These are phyloP conservation scores for Microtus montanus DNA, from an alignment of 2,113 vertebrate genomes.

Conservation along the genomic window DNA sequence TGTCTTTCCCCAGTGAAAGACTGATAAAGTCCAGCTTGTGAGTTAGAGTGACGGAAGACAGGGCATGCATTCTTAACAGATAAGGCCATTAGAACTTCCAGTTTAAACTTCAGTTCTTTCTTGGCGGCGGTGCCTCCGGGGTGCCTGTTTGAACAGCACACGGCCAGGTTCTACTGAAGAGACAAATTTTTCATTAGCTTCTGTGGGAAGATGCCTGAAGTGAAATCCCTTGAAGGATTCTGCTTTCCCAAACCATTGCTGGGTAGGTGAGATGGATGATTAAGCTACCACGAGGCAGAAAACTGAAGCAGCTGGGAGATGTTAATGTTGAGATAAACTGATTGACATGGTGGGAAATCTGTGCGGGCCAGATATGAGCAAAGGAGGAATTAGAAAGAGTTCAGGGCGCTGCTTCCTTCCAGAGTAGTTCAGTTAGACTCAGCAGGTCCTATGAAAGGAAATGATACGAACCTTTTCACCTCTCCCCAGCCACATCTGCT, in stretches of 20 bases:
- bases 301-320: constrained; percentile 25
- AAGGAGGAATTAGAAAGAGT: neutral
- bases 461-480: neutral
- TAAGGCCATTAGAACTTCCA: constrained; percentile 69
- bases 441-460: neutral
- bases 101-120: constrained; percentile 29
- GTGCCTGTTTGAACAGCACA: constrained; percentile 37
- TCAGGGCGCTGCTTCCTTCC: neutral
- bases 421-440: neutral
- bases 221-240: constrained; percentile 36
- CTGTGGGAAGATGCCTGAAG: constrained; percentile 61
- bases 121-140: constrained; percentile 33
- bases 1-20: constrained; percentile 41
- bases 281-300: neutral
- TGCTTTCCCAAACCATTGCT: constrained; percentile 27
- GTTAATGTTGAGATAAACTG: constrained; percentile 28
- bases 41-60: neutral
- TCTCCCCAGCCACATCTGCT: neutral
- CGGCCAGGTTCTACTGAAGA: constrained; percentile 57
- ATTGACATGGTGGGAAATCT: constrained; percentile 22
- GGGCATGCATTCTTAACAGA: constrained; percentile 55
- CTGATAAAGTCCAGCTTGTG: neutral
- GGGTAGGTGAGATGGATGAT: constrained; percentile 26
- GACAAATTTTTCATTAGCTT: constrained; percentile 46
- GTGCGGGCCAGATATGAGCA: neutral